Evolutionary conservation across 2,113 vertebrate genomes (phyloP), one percentile per base, ranked within the genome.

Genomic region (Mormoops blainvillei): DNA sequence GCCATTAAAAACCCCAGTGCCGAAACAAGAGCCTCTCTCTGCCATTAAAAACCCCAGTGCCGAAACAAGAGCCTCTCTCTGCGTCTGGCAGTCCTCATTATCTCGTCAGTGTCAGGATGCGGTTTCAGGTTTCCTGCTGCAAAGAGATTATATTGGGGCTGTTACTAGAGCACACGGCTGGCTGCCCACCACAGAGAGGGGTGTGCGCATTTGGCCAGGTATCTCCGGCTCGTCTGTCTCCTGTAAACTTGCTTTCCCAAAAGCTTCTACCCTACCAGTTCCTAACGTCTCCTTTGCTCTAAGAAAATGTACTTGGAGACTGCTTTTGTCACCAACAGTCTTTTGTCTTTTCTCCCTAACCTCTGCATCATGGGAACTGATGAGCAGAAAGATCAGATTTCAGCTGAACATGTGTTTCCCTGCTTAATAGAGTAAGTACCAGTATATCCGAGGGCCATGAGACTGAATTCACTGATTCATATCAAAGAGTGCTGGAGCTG

Each of bases 271-370:
- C 7, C 12, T 52, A 71, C 50, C 5, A 26, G 56, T 38, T 71
- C 70, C 45, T 56, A 24, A n/a, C 80, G 11, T n/a, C 54, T 18
- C 43, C 45, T 2, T 20, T 1, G 74, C 91, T 92, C 73, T 74
- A 50, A 83, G 87, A 85, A 89, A 81, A 74, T 26, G 14, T 3
- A 9, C 73, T 31, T 16, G 31, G 83, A 74, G 74, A 70, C 28
- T 18, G 52, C 18, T 70, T n/a, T 90, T 45, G 80, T 38, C 36
- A 2, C 70, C 56, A 48, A 45, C 31, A 22, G 36, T 10, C 93
- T 95, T 96, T 80, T 70, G 94, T 84, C 87, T 90, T 92, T 65
- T 88, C 90, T 86, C 24, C 83, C 70, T 71, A 77, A 82, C 68
- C 90, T 90, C 84, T 90, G 74, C 77, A 36, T 65, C 28, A 9